Evolutionary conservation across 2,113 vertebrate genomes (phyloP).

Genomic region (human): GRCh38 chr13:103029001-103029500

Average conservation of each 20-base stretch:
- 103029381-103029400: too few species aligned
- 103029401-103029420: too few species aligned
- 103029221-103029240: background rate
- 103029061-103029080: background rate
- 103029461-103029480: too few species aligned
- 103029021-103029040: background rate
- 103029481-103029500: too few species aligned
- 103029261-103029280: too few species aligned
- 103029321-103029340: too few species aligned
- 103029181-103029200: background rate
- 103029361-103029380: too few species aligned
- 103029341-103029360: too few species aligned
- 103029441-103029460: too few species aligned
- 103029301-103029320: too few species aligned
- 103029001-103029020: background rate
- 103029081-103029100: background rate
- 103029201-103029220: background rate
- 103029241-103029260: rapidly evolving
- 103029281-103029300: too few species aligned
- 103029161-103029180: background rate
- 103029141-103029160: background rate
- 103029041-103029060: background rate
- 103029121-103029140: background rate
- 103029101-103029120: background rate
- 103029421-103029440: too few species aligned